phyloP scores from a whole-genome alignment of 2,888 invertebrate species.

The Sarcophaga rosellei region DNA sequence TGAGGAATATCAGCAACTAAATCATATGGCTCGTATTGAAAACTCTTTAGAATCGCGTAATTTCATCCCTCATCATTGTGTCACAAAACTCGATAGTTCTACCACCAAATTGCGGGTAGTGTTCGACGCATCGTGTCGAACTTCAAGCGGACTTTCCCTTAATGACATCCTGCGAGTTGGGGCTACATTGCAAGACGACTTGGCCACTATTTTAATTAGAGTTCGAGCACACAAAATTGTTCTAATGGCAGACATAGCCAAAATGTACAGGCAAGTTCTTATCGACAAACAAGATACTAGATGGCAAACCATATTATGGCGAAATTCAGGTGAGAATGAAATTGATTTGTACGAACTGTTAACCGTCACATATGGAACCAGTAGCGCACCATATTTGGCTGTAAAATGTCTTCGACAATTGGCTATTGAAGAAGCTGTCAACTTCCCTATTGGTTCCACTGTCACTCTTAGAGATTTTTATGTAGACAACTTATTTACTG shows the following conservation, averaged over 20 bases:
- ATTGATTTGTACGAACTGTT: slow-evolving; percentile 7
- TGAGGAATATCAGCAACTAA: slow-evolving; percentile 1
- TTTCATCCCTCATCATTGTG: slow-evolving; percentile 50
- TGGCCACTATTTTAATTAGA: slow-evolving; percentile 46
- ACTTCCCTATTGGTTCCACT: slow-evolving; percentile 59
- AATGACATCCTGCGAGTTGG: slow-evolving; percentile 54
- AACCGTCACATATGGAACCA: slow-evolving; percentile 39
- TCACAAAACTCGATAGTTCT: slow-evolving; percentile 57
- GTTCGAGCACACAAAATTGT: slow-evolving; percentile 52
- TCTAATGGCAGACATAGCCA: slow-evolving; percentile 48
- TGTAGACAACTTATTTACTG: slow-evolving; percentile 68
- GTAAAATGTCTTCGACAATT: slow-evolving; percentile 23
- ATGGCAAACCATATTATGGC: slow-evolving; percentile 49
- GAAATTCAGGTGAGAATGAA: neutral
- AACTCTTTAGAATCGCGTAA: neutral
- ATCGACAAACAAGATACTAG: slow-evolving; percentile 23
- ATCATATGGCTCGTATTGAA: neutral
- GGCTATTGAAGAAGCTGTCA: neutral
- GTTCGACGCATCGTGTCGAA: neutral
- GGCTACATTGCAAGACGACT: slow-evolving; percentile 52
- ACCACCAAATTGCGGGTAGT: slow-evolving; percentile 45
- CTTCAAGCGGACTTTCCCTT: slow-evolving; percentile 28
- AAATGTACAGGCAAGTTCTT: slow-evolving; percentile 57
- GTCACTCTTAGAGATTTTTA: slow-evolving; percentile 65
- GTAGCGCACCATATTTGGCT: slow-evolving; percentile 18